A percentile compares a stretch with the other conserved stretches of the same genome.
Conservation (phyloP, 2,797 vertebrate genomes). For the Limosa lapponica region DNA sequence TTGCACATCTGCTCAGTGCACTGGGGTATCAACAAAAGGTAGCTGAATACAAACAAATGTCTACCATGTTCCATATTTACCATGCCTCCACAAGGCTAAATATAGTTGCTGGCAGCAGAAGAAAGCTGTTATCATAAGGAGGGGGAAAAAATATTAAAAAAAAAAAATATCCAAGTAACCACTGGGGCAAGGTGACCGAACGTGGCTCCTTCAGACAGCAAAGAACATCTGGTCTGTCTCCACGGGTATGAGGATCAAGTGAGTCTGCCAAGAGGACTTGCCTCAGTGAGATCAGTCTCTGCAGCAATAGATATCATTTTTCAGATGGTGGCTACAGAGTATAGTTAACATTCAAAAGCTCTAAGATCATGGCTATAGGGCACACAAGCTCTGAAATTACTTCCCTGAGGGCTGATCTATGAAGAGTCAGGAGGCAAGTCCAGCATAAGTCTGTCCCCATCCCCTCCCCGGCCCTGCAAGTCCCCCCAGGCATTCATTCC, state of each 20-base stretch:
- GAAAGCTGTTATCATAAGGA: neutral
- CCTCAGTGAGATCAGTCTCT: neutral
- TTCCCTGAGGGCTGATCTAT: neutral
- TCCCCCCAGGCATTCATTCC: neutral
- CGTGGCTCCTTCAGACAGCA: neutral
- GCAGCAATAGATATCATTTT: neutral
- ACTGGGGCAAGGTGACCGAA: neutral
- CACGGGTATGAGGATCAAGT: accelerated
- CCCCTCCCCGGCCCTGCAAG: neutral
- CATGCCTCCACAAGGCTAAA: neutral
- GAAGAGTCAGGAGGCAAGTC: neutral
- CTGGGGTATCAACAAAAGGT: neutral
- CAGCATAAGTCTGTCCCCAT: accelerated
- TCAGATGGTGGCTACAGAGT: neutral
- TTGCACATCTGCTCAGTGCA: accelerated
- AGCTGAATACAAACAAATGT: neutral
- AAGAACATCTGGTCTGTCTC: neutral
- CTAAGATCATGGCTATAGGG: neutral
- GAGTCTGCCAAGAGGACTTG: neutral
- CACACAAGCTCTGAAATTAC: neutral
- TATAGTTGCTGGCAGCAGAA: neutral
- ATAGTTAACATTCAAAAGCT: neutral
- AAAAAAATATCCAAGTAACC: neutral
- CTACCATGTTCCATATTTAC: neutral
- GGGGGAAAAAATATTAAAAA: neutral